phyloP scores from a whole-genome alignment of 2,113 vertebrate species.

The Zosterops hypoxanthus region DNA sequence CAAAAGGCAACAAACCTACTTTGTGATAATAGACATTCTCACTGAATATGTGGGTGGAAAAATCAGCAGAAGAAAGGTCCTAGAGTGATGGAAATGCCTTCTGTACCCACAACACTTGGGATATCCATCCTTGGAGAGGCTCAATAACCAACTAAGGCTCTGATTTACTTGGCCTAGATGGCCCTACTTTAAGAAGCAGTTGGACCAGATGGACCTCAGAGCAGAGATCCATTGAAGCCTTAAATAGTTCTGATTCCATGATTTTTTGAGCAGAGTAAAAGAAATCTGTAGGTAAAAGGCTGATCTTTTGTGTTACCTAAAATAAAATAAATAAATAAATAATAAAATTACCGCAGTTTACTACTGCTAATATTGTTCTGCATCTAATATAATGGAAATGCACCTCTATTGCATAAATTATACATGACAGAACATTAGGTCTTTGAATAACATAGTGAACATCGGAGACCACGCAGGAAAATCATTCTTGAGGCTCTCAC shows the following conservation, averaged over 20 bases:
- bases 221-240: background rate
- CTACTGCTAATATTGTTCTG: conserved; percentile 39
- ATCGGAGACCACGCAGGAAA: background rate
- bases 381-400: conserved; percentile 46
- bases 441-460: conserved; percentile 62
- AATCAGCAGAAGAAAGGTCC: background rate
- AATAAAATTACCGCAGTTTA: conserved; percentile 42
- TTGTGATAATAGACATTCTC: background rate
- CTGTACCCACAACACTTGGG: background rate
- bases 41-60: background rate
- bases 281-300: background rate
- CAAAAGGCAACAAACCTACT: background rate
- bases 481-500: conserved; percentile 50
- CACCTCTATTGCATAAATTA: conserved; percentile 62
- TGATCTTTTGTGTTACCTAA: conserved; percentile 2
- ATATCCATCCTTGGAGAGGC: background rate
- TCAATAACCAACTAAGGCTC: background rate
- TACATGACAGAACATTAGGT: conserved; percentile 50
- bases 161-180: background rate
- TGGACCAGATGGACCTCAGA: background rate
- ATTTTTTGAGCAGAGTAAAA: background rate
- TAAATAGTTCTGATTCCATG: background rate
- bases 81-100: background rate
- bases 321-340: background rate
- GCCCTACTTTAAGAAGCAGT: background rate